A percentile compares a stretch with the other conserved stretches of the same genome.
Evolutionary conservation across 2,888 invertebrate species (phyloP).

Genomic region (Parnassius glacialis): DNA sequence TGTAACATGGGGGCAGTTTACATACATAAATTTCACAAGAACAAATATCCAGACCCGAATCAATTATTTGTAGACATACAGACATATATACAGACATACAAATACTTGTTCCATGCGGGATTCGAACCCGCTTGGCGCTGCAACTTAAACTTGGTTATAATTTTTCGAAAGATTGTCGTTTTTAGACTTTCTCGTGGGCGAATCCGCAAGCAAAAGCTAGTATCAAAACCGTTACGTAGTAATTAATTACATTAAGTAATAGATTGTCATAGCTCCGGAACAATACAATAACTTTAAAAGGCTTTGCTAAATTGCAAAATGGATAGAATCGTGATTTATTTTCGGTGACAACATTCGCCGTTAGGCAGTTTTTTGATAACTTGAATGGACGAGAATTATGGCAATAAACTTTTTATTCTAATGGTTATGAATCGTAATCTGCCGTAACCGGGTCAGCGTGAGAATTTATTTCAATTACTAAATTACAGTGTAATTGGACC

Average conservation of each 20-base stretch:
- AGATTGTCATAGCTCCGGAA: constrained; percentile 1
- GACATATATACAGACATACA: no score
- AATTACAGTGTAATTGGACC: constrained; percentile 17
- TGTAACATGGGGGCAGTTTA: no score
- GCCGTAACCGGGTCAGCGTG: constrained; percentile 12
- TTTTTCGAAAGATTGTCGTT: no score
- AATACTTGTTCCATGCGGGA: no score
- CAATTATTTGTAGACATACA: no score
- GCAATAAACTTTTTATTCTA: constrained; percentile 15
- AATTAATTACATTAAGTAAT: constrained; percentile 10
- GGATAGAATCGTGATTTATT: constrained; percentile 22
- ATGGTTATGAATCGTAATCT: constrained; percentile 19
- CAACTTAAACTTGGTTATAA: no score
- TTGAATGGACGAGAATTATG: constrained; percentile 8
- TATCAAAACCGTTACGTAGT: no score
- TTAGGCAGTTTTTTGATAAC: constrained; percentile 2
- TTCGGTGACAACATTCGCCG: constrained; percentile 14
- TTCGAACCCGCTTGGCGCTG: no score
- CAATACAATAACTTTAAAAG: constrained; percentile 3
- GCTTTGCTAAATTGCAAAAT: constrained; percentile 15
- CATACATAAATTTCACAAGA: no score
- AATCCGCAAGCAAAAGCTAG: no score
- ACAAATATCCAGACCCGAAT: no score
- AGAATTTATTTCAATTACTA: constrained; percentile 20
- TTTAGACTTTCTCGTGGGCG: no score